phyloP scores from a whole-genome alignment of 2,888 invertebrate genomes.

The Xestia ashworthii region DNA sequence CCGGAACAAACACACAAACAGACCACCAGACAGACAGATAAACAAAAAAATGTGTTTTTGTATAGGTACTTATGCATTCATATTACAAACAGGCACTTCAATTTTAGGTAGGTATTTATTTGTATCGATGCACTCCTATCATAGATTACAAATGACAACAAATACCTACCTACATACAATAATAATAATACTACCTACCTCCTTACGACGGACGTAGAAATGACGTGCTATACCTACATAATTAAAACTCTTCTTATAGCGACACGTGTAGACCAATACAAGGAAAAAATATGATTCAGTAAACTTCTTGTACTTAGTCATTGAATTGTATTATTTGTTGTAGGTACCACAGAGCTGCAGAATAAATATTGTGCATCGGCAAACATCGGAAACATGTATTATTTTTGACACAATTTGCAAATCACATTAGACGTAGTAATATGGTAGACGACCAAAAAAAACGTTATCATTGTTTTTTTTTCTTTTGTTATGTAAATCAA shows the following conservation, averaged over 20 bases:
- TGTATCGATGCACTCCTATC: background rate
- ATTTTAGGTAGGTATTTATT: too few relatives aligned
- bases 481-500: too few relatives aligned
- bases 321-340: background rate
- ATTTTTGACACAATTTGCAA: too few relatives aligned
- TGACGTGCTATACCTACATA: conserved; percentile 36
- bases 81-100: too few relatives aligned
- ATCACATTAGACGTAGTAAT: too few relatives aligned
- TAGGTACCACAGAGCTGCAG: background rate
- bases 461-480: too few relatives aligned
- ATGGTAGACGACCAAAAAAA: too few relatives aligned
- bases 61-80: too few relatives aligned
- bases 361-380: background rate
- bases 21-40: too few relatives aligned
- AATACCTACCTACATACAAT: background rate
- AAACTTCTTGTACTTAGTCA: conserved; percentile 21
- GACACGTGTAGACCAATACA: conserved; percentile 48
- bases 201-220: conserved; percentile 5
- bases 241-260: conserved; percentile 27
- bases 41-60: too few relatives aligned
- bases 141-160: background rate
- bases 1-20: too few relatives aligned
- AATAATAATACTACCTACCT: conserved; percentile 6
- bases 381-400: background rate
- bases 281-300: conserved; percentile 55